phyloP scores from a whole-genome alignment of 30 jellyfish, hydroid and myxozoan genomes.

The Nemopilema nomurai region DNA sequence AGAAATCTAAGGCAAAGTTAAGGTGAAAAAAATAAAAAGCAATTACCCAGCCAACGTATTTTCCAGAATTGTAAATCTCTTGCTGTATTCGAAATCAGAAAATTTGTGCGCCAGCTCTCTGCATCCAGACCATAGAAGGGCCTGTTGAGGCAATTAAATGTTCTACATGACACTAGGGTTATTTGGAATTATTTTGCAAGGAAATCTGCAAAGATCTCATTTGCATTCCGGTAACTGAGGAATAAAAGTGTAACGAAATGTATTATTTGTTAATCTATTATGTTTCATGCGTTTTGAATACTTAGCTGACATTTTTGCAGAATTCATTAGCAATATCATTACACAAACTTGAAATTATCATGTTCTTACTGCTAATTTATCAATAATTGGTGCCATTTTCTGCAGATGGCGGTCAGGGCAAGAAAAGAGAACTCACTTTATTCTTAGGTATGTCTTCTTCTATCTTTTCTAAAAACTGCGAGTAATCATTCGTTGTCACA shows the following conservation, averaged over 20 bases:
- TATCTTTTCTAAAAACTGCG: slow-evolving; percentile 58
- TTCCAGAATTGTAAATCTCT: slow-evolving; percentile 83
- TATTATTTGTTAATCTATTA: too few relatives aligned
- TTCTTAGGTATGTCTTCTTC: slow-evolving; percentile 89
- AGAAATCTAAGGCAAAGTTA: too few relatives aligned
- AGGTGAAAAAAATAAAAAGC: neutral
- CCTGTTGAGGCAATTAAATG: slow-evolving; percentile 62
- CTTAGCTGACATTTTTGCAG: too few relatives aligned
- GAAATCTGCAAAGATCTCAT: too few relatives aligned
- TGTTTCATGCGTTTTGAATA: too few relatives aligned
- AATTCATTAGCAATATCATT: neutral
- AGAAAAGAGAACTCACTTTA: slow-evolving; percentile 40
- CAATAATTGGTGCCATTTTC: neutral
- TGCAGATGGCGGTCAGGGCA: neutral
- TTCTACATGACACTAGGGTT: too few relatives aligned
- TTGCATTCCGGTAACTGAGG: too few relatives aligned
- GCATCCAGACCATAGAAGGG: slow-evolving; percentile 97
- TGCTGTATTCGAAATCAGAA: slow-evolving; percentile 85
- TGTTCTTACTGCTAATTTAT: too few relatives aligned
- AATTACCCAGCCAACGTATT: slow-evolving; percentile 97
- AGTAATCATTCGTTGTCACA: slow-evolving; percentile 66
- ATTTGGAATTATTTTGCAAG: too few relatives aligned
- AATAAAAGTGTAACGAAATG: too few relatives aligned
- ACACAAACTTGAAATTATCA: too few relatives aligned
- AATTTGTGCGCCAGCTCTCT: slow-evolving; percentile 93